Evolutionary conservation across 30 jellyfish, hydroid and myxozoan species (phyloP), one percentile per base, ranked within the genome.

Genomic region (Pelagia noctiluca): DNA sequence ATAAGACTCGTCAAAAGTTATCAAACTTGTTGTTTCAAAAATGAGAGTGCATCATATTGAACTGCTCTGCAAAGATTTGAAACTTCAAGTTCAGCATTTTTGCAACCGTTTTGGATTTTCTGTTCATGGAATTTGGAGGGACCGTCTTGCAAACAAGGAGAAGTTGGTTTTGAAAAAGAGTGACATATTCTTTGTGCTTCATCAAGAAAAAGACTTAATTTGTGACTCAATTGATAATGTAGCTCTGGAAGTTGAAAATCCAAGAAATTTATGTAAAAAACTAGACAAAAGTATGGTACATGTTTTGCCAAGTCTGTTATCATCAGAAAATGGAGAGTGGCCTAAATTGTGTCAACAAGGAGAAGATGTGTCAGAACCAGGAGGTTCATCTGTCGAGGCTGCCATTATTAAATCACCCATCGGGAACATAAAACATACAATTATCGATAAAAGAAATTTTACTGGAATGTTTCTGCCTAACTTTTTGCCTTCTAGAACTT

Each of bases 21-120:
- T 28, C 68, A 11, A 52, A 52, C 25, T n/a, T 52, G 68, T n/a
- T 10, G 68, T 31, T n/a, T 52, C 25, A 52, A 50, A 65, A 28
- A 93, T 93, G 98, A 71, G 89, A 62, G 63, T 93, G 21, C 98
- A 93, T 69, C 98, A 93, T 71, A 57, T 93, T 35, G 95, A 87
- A 50, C 34, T 93, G 31, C 10, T 52, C 12, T 86, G 97, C 78
- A 89, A 65, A 50, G 90, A 82, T 71, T 26, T 82, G 47, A 49
- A 53, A 8, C 71, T 66, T 49, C 96, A 83, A 49, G 75, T 60
- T 1, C 54, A 61, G 13, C 71, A 71, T n/a, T 93, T 75, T 81
- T 72, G 88, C 31, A 1, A 25, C 72, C 25, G 60, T 35, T 80
- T 80, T 52, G 96, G 88, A 29, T 93, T 74, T 36, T 19, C 38